phyloP scores from a whole-genome alignment of 2,888 invertebrate species.

The Alloscopus bannaensis region DNA sequence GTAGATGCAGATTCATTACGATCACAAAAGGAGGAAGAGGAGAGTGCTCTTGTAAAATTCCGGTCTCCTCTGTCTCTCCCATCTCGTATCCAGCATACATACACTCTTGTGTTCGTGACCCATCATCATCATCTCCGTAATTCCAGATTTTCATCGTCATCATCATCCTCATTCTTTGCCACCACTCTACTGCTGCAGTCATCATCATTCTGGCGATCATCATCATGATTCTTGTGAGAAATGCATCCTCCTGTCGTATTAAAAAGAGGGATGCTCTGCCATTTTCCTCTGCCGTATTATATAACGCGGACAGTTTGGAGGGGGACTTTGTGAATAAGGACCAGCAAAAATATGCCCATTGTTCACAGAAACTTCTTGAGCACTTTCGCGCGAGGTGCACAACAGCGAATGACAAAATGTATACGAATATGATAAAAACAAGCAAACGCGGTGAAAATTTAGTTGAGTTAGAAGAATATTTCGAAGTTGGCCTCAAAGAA shows the following conservation, averaged over 20 bases:
- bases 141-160: constrained; percentile 1
- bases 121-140: constrained; percentile 27
- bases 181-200: too few relatives aligned
- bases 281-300: neutral
- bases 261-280: neutral
- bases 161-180: neutral
- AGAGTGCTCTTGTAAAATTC: neutral
- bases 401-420: too few relatives aligned
- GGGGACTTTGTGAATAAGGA: too few relatives aligned
- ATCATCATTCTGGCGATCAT: constrained; percentile 8
- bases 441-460: too few relatives aligned
- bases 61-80: neutral
- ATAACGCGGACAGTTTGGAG: neutral
- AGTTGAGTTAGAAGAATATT: too few relatives aligned
- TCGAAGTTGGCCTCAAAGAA: too few relatives aligned
- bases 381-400: too few relatives aligned
- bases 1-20: constrained; percentile 24
- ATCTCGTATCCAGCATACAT: too few relatives aligned
- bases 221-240: constrained; percentile 5
- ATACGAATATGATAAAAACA: too few relatives aligned
- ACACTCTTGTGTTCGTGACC: constrained; percentile 3
- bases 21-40: constrained; percentile 1
- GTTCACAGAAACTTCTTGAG: too few relatives aligned
- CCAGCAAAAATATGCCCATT: too few relatives aligned
- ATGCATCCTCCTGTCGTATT: neutral